Base-by-base conservation (phyloP, 1,140 invertebrate genomes). In the Cydia amplana region DNA sequence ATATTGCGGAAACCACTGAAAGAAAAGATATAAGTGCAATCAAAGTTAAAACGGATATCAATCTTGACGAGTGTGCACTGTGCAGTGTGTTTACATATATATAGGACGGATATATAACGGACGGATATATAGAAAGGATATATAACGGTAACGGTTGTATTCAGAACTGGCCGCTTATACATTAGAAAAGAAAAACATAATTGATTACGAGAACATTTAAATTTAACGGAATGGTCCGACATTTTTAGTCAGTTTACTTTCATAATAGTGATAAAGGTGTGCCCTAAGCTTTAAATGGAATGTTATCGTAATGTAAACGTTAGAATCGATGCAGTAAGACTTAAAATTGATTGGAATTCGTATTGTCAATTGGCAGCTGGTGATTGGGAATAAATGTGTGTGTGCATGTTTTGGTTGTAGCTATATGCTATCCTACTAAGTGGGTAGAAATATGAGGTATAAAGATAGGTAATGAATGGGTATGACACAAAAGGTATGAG, bases 251-350 rank as follows among this genome's bases (percentile, higher is more conserved):
- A 23, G 9, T 60, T 60, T 60, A 60, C 18, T 60, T 23, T 23
- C 5, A 23, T 23, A 23, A 20, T 23, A 23, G 55, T 60, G 55
- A 20, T 18, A 60, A 60, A 18, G 4, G 55, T 60, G 55, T 60
- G 20, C 55, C 55, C 55, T 60, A 60, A 60, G 55, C 43, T 60
- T 23, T 10, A 60, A 60, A 18, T 60, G 55, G 55, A 12, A 60
- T 51, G 49, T 7, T 60, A 23, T 60, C 18, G 55, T 60, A 60
- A 60, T 23, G 20, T 60, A 23, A 60, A 60, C 55, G 20, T 6
- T 60, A 23, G 9, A 60, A 60, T 60, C 20, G 55, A 60, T 12
- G 55, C 18, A 60, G 55, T 23, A 23, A 60, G 55, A 60, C 18
- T 60, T 60, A 60, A 55, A n/a, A 7, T 55, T 55, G 51, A 18